A percentile compares a stretch with the other conserved stretches of the same genome.
Conservation (phyloP, 2,888 invertebrate genomes). For the Ryuthela nishihirai region DNA sequence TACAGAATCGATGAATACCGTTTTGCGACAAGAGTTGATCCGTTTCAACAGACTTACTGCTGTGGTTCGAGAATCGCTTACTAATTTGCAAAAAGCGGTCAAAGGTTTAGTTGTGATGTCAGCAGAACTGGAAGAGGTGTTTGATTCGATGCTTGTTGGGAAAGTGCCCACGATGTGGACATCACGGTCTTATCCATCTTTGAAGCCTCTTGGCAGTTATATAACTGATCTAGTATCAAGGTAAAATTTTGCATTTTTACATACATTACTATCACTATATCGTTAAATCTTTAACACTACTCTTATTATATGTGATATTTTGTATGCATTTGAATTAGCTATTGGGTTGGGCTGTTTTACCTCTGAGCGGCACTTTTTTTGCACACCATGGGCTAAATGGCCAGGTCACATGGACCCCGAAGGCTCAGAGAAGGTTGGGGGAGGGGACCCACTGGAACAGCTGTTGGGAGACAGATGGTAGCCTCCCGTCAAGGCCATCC, state of each 20-base stretch:
- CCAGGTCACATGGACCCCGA: too few species aligned
- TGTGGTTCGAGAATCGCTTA: slow-evolving; percentile 60
- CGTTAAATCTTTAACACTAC: too few species aligned
- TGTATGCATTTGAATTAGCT: too few species aligned
- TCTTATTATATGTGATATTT: too few species aligned
- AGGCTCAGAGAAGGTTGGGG: too few species aligned
- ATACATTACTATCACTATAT: too few species aligned
- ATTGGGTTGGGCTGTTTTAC: too few species aligned
- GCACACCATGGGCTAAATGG: too few species aligned
- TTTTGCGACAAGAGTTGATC: slow-evolving; percentile 53
- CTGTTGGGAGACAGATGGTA: too few species aligned
- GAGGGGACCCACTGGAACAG: too few species aligned
- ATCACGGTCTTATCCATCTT: slow-evolving; percentile 72
- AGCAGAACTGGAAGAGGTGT: slow-evolving; percentile 77
- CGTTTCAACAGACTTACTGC: slow-evolving; percentile 50
- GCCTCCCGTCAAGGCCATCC: too few species aligned
- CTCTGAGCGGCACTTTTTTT: too few species aligned
- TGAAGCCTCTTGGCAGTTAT: slow-evolving; percentile 82
- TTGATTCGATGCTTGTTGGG: slow-evolving; percentile 71
- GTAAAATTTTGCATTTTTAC: slow-evolving; percentile 1
- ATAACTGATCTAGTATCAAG: slow-evolving; percentile 74
- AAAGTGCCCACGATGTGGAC: slow-evolving; percentile 81
- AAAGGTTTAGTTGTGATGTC: slow-evolving; percentile 91
- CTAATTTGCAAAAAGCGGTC: slow-evolving; percentile 77
- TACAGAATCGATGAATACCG: slow-evolving; percentile 49